Base-by-base conservation (phyloP, 2,797 vertebrate species). In the Takifugu ocellatus region DNA sequence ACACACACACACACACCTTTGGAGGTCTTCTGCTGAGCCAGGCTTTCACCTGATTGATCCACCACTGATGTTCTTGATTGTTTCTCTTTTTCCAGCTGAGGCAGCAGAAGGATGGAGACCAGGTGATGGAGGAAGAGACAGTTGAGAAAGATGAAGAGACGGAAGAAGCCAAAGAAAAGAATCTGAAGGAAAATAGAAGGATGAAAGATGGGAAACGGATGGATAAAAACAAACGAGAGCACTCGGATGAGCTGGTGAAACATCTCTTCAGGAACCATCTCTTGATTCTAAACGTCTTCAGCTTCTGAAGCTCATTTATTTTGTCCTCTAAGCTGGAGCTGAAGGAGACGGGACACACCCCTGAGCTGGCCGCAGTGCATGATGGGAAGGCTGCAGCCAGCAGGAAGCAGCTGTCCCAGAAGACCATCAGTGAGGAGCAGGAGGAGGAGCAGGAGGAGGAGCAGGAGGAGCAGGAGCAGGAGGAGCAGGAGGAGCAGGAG, bases 311-410 rank as follows among this genome's bases (percentile, higher is more conserved):
- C 21, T 21, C 5, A 8, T 27, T 27, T 65, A 14, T 26, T 15
- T 9, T 64, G 6, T 31, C 2, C 2, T 39, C 62, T 36, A 77
- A 90, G 90, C 51, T 58, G 0, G 84, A 90, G 60, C 76, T 66
- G 21, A 92, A 92, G 58, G 90, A 92, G 68, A 89, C 84, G 9
- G 87, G 88, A 54, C 88, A 91, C 74, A 89, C 88, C 55, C 90
- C 90, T 3, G 88, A 92, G 57, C 74, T 89, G 53, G 3, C 29
- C 6, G 5, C 29, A 5, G 5, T 77, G 47, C 74, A 81, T 64
- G 70, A 84, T 31, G 81, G 59, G 50, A 51, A 66, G 52, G 29
- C 54, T 3, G 46, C 59, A 44, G 63, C 76, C 61, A 77, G 53
- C 45, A 68, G 71, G 73, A 85, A 71, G 43, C 60, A 74, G 74